A percentile compares a stretch with the other conserved stretches of the same genome.
phyloP scores from a whole-genome alignment of 2,797 vertebrate genomes.

The Poecilia wingei region DNA sequence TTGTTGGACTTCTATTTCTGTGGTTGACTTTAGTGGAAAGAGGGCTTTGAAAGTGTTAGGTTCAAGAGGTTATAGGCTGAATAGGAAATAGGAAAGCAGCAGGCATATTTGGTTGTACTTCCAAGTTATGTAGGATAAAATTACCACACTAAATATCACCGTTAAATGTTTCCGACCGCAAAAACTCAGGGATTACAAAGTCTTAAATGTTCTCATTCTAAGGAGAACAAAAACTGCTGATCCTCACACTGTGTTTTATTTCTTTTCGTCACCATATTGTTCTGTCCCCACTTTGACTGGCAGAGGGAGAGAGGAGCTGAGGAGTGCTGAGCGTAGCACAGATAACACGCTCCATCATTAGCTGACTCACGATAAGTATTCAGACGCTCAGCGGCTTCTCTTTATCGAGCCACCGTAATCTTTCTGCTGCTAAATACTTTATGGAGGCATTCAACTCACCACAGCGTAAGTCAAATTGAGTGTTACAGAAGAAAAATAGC shows the following conservation, averaged over 20 bases:
- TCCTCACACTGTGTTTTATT: slow-evolving; percentile 47
- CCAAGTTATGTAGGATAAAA: slow-evolving; percentile 25
- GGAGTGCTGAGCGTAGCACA: slow-evolving; percentile 71
- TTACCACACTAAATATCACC: not conserved
- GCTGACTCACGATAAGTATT: slow-evolving; percentile 76
- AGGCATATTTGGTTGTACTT: not conserved
- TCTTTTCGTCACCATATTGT: slow-evolving; percentile 45
- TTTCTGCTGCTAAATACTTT: slow-evolving; percentile 69
- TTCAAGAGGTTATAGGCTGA: slow-evolving; percentile 24
- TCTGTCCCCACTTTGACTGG: slow-evolving; percentile 55
- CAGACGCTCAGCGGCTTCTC: slow-evolving; percentile 63
- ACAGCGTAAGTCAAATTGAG: slow-evolving; percentile 49
- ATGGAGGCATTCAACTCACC: slow-evolving; percentile 49
- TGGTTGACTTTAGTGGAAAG: slow-evolving; percentile 37
- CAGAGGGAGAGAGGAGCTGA: slow-evolving; percentile 31
- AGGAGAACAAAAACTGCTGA: slow-evolving; percentile 44
- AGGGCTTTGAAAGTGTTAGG: slow-evolving; percentile 38
- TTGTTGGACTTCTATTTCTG: slow-evolving; percentile 45
- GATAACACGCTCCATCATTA: slow-evolving; percentile 76
- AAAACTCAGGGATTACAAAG: slow-evolving; percentile 15
- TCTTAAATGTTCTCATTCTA: slow-evolving; percentile 27
- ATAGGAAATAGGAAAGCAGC: slow-evolving; percentile 25
- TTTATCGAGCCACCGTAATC: slow-evolving; percentile 76
- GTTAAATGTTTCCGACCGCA: slow-evolving; percentile 1
- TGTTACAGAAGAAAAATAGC: slow-evolving; percentile 44